phyloP scores from a whole-genome alignment of 1,140 invertebrate genomes.

The Ptiloglossa arizonensis region DNA sequence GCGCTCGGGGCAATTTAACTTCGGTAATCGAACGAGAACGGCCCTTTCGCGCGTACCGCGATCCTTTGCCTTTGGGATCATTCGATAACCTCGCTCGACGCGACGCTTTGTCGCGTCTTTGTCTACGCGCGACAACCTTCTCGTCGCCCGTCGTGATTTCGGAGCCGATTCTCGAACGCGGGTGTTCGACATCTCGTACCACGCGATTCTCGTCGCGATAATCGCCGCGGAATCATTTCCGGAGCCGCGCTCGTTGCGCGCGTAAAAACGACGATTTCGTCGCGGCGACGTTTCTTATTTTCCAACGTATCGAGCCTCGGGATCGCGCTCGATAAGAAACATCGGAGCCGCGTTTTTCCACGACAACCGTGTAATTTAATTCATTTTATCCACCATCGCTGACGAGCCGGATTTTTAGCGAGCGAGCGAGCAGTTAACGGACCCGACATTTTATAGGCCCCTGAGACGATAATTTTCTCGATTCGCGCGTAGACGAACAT shows the following conservation, averaged over 20 bases:
- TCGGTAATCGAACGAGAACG: too few species aligned
- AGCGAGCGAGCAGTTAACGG: background rate
- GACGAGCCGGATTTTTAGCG: slow-evolving; percentile 9
- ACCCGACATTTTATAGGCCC: background rate
- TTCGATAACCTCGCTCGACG: too few species aligned
- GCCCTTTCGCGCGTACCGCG: too few species aligned
- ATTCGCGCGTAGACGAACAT: background rate
- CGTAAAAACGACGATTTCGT: slow-evolving; percentile 39
- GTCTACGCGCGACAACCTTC: too few species aligned
- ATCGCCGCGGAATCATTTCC: slow-evolving; percentile 34
- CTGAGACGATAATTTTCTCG: slow-evolving; percentile 9
- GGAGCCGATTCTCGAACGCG: background rate
- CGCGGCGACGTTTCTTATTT: slow-evolving; percentile 23
- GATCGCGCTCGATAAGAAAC: slow-evolving; percentile 7
- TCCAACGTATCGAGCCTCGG: background rate
- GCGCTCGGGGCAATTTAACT: too few species aligned
- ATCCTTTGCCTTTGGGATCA: too few species aligned
- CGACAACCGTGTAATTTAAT: slow-evolving; percentile 34
- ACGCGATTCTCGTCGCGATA: background rate
- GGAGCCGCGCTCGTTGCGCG: slow-evolving; percentile 3
- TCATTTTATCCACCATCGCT: slow-evolving; percentile 16
- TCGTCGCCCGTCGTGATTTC: too few species aligned
- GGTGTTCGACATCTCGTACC: background rate
- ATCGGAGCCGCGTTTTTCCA: background rate
- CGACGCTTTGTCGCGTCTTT: too few species aligned